These are phyloP conservation scores for Halesus radiatus DNA, from an alignment of 1,140 invertebrate genomes.

Conservation along the genomic window DNA sequence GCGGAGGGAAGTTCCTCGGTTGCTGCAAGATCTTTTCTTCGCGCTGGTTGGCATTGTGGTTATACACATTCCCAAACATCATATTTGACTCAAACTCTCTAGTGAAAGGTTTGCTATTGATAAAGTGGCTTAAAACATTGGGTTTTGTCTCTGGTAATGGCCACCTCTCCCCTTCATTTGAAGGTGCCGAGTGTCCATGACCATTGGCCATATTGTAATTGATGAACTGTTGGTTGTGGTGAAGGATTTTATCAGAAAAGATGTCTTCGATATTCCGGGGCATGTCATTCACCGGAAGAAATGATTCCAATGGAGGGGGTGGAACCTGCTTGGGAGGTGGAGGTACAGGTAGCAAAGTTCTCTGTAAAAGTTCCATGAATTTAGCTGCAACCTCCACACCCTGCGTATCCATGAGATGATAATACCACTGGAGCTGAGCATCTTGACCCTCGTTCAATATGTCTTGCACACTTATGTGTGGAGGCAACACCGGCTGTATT, in stretches of 20 bases:
- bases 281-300: slow-evolving; percentile 38
- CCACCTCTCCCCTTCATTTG: slow-evolving; percentile 48
- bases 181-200: slow-evolving; percentile 32
- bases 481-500: slow-evolving; percentile 60
- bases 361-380: slow-evolving; percentile 60
- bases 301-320: slow-evolving; percentile 39
- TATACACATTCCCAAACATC: slow-evolving; percentile 49
- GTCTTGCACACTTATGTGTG: slow-evolving; percentile 58
- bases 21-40: slow-evolving; percentile 51
- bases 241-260: slow-evolving; percentile 49
- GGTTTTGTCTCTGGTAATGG: slow-evolving; percentile 43
- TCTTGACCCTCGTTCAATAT: slow-evolving; percentile 53
- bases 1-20: slow-evolving; percentile 41
- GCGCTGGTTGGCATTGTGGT: slow-evolving; percentile 47
- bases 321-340: slow-evolving; percentile 23
- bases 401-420: slow-evolving; percentile 64
- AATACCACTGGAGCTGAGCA: slow-evolving; percentile 63
- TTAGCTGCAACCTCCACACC: slow-evolving; percentile 62
- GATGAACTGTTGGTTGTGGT: slow-evolving; percentile 46
- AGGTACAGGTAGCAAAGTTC: slow-evolving; percentile 42
- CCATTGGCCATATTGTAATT: slow-evolving; percentile 53
- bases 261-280: slow-evolving; percentile 45
- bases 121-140: slow-evolving; percentile 48
- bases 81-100: slow-evolving; percentile 50
- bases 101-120: slow-evolving; percentile 45